Percentiles rank a stretch among this genome's conserved stretches.
Conservation (phyloP, 2,797 vertebrate genomes). For the Acanthurus tractus region DNA sequence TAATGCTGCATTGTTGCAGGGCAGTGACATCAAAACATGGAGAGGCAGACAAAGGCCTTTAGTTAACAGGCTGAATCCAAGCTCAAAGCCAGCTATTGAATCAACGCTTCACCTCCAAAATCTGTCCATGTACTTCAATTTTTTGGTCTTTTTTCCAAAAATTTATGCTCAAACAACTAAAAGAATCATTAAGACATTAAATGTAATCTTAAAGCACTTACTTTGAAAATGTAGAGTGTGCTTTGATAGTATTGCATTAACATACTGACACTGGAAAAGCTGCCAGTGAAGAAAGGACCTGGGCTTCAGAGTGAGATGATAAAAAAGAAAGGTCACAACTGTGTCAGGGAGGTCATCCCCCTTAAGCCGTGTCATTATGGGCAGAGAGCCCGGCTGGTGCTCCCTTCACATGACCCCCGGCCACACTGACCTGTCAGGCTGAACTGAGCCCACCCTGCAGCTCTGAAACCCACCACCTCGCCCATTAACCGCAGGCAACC, state of each 20-base stretch:
- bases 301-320: constrained; percentile 40
- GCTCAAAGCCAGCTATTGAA: neutral
- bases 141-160: neutral
- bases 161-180: neutral
- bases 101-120: constrained; percentile 29
- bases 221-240: neutral
- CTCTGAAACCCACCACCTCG: constrained; percentile 19
- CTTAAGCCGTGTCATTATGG: constrained; percentile 62
- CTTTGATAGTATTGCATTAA: neutral
- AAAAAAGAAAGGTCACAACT: constrained; percentile 59
- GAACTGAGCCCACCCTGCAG: constrained; percentile 26
- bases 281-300: constrained; percentile 14
- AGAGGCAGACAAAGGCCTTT: constrained; percentile 50
- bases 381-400: constrained; percentile 43
- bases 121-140: constrained; percentile 1
- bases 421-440: constrained; percentile 47
- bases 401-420: constrained; percentile 54
- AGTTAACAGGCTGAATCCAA: constrained; percentile 34
- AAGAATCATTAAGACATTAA: too few relatives aligned
- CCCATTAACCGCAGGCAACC: neutral
- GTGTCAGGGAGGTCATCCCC: constrained; percentile 66
- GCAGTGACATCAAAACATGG: constrained; percentile 58
- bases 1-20: constrained; percentile 71
- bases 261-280: neutral
- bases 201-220: neutral